phyloP scores from a whole-genome alignment of 2,797 vertebrate genomes.

The Serranus cabrilla region DNA sequence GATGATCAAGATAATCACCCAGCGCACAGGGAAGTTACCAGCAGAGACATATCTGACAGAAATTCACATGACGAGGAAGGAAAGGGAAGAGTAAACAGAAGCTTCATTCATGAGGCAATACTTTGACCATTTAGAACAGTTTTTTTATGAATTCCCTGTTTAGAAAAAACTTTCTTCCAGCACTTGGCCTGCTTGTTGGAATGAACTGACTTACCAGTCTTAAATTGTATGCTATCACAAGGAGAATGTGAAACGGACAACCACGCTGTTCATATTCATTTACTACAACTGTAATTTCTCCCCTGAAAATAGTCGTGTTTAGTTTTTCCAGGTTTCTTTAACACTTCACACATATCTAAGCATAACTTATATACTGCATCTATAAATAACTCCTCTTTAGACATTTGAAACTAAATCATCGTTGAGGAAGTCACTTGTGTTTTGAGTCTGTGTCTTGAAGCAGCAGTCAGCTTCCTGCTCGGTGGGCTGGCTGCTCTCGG shows the following conservation, averaged over 20 bases:
- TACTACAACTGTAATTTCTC: background rate
- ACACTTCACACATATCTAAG: background rate
- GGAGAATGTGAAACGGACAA: background rate
- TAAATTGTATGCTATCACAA: background rate
- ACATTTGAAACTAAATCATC: background rate
- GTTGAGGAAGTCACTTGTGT: background rate
- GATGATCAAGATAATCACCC: slow-evolving; percentile 10
- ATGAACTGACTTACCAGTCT: background rate
- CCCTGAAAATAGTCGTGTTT: background rate
- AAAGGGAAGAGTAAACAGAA: slow-evolving; percentile 2
- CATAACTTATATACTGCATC: background rate
- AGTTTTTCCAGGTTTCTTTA: background rate
- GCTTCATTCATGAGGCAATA: slow-evolving; percentile 4
- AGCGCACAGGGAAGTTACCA: slow-evolving; percentile 16
- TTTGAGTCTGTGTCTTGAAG: background rate
- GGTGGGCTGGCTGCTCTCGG: slow-evolving; percentile 15
- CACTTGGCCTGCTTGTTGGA: background rate
- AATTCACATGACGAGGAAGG: slow-evolving; percentile 8
- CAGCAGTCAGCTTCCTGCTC: slow-evolving; percentile 55
- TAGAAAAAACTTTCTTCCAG: background rate
- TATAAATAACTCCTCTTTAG: background rate
- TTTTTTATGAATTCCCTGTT: background rate
- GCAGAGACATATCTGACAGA: slow-evolving; percentile 1
- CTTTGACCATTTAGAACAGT: background rate
- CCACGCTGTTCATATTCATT: background rate